phyloP scores from a whole-genome alignment of 2,888 invertebrate species.

The Standfussiana lucernea region DNA sequence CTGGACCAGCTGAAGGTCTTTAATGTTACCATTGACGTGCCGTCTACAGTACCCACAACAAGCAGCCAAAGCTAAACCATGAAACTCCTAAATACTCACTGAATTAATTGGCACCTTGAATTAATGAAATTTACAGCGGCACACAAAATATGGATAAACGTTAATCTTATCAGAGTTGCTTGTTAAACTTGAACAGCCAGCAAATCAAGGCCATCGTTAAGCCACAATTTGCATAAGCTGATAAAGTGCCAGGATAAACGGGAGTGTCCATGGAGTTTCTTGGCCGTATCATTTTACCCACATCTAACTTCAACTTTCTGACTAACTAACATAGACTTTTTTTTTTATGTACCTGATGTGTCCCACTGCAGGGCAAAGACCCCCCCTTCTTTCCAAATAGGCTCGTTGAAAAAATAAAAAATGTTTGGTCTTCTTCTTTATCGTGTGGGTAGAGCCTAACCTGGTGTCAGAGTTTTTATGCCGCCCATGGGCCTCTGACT shows the following conservation, averaged over 20 bases:
- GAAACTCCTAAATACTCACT: neutral
- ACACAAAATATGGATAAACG: neutral
- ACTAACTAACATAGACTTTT: neutral
- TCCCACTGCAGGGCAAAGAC: too few species aligned
- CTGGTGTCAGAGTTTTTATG: too few species aligned
- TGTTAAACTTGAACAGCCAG: neutral
- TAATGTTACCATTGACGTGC: neutral
- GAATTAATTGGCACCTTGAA: neutral
- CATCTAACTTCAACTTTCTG: neutral
- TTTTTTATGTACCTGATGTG: too few species aligned
- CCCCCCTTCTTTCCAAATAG: too few species aligned
- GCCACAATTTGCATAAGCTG: neutral
- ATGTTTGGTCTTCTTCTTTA: too few species aligned
- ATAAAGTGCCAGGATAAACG: too few species aligned
- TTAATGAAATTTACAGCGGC: neutral
- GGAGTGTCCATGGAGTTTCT: neutral
- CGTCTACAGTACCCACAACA: neutral
- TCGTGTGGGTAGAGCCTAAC: too few species aligned
- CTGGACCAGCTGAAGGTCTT: neutral
- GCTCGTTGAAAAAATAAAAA: too few species aligned
- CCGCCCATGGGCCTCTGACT: too few species aligned
- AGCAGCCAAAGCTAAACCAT: neutral
- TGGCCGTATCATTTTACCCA: neutral
- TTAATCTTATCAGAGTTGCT: neutral
- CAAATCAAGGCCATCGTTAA: neutral